A percentile compares a stretch with the other conserved stretches of the same genome.
Conservation (phyloP, 2,888 invertebrate species). For the Acleris cristana region DNA sequence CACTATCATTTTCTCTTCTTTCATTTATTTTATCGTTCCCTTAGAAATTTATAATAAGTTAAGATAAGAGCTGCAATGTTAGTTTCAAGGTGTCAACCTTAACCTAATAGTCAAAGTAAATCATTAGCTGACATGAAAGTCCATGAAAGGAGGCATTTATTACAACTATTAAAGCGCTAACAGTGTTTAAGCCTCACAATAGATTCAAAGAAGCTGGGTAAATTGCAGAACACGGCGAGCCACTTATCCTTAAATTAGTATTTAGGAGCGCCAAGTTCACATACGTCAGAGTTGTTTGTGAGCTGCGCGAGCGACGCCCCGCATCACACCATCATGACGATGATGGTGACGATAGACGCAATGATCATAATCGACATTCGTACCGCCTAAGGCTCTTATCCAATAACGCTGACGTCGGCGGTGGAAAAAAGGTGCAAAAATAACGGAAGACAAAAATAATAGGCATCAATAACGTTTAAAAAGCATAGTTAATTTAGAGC, state of each 20-base stretch:
- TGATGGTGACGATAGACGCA: slow-evolving; percentile 6
- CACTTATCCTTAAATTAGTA: slow-evolving; percentile 43
- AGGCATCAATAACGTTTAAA: neutral
- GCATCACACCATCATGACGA: slow-evolving; percentile 13
- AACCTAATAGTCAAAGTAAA: slow-evolving; percentile 14
- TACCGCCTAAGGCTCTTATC: slow-evolving; percentile 28
- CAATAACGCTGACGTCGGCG: slow-evolving; percentile 6
- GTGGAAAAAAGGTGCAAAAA: slow-evolving; percentile 13
- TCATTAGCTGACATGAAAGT: slow-evolving; percentile 4
- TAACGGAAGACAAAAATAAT: neutral
- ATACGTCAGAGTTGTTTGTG: slow-evolving; percentile 47
- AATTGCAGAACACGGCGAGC: slow-evolving; percentile 6
- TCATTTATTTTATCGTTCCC: too few species aligned
- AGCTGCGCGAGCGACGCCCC: slow-evolving; percentile 40
- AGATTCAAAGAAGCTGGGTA: slow-evolving; percentile 13
- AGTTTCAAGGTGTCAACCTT: slow-evolving; percentile 1
- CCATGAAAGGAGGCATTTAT: slow-evolving; percentile 13
- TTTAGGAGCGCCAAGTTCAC: slow-evolving; percentile 57
- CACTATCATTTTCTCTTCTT: neutral
- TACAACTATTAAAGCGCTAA: slow-evolving; percentile 7
- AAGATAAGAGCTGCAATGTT: too few species aligned
- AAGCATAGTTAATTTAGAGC: neutral
- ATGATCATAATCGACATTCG: slow-evolving; percentile 4
- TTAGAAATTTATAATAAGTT: too few species aligned
- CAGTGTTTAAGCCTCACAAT: slow-evolving; percentile 11